Base-by-base conservation (phyloP, 2,888 invertebrate genomes). In the Abscondita cerata region DNA sequence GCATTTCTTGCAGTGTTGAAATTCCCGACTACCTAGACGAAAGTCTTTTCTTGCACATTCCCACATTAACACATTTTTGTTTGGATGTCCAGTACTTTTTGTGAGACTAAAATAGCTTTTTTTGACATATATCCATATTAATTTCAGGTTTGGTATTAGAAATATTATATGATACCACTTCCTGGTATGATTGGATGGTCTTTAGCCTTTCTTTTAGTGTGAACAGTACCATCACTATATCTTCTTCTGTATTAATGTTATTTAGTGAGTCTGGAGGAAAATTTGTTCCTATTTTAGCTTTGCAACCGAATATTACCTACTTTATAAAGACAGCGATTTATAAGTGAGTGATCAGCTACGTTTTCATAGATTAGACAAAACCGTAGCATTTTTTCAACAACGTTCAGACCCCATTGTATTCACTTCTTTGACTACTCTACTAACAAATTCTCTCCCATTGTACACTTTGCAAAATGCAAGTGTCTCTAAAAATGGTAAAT, bases 321-420 rank as follows among this genome's bases (percentile, higher is more conserved):
- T 71, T 77, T 69, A 66, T 75, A 77, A 31, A 76, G 76, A 52
- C 68, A 71, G 57, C 69, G 65, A 31, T 72, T 74, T 46, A 80
- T 80, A 38, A 74, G 78, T 47, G 66, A 18, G 65, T 79, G 77
- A 66, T 70, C 65, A 13, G 75, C 74, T 67, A 69, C 66, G 63
- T 81, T 81, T 81, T 81, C 75, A 74, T 76, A 53, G 78, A 70
- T 65, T 80, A 80, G 16, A 80, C 68, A 67, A 79, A 80, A 34
- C 67, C 46, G 19, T 11, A 69, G 51, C 73, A 78, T 79, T 33
- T 77, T 76, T 68, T 77, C 66, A 15, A 79, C 70, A 63, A 76
- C 78, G 11, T 15, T 62, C 60, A 0, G 38, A 15, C 67, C 68
- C 68, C 57, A 52, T 34, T 31, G 13, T 25, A 47, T 9, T 4